Percentiles rank a stretch among this genome's conserved stretches.
phyloP scores from a whole-genome alignment of 2,797 vertebrate genomes.

The Sebastes wilsoni region DNA sequence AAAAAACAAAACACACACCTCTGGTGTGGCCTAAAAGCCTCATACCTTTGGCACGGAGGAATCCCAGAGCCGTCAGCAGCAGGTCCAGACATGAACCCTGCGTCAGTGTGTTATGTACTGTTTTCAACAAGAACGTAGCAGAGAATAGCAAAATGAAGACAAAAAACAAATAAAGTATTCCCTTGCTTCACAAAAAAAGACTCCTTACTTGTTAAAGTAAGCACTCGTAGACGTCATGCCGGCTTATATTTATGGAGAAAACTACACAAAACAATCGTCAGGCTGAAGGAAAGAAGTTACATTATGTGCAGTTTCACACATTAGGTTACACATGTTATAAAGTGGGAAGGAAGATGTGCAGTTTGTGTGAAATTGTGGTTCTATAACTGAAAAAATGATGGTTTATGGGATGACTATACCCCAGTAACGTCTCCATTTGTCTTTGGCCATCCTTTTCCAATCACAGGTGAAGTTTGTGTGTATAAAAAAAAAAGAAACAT shows the following conservation, averaged over 20 bases:
- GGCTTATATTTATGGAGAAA: constrained; percentile 30
- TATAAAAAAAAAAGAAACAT: background rate
- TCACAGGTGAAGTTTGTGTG: background rate
- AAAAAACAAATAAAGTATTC: background rate
- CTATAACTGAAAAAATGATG: background rate
- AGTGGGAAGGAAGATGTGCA: background rate
- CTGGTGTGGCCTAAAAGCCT: background rate
- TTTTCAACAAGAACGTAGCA: background rate
- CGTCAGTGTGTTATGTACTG: background rate
- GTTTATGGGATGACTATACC: background rate
- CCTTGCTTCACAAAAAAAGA: background rate
- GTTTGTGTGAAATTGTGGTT: background rate
- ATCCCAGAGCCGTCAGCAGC: constrained; percentile 44
- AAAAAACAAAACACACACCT: background rate
- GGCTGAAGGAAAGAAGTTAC: background rate
- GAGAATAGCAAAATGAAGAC: background rate
- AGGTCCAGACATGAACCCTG: constrained; percentile 60
- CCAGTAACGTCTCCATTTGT: background rate
- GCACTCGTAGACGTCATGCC: background rate
- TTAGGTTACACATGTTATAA: constrained; percentile 11
- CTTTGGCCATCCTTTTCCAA: background rate
- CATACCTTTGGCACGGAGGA: constrained; percentile 43
- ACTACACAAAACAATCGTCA: background rate
- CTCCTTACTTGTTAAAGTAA: background rate
- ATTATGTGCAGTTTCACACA: constrained; percentile 20